Evolutionary conservation across 2,797 vertebrate species (phyloP).

Genomic region (Halcyon chelicuti): DNA sequence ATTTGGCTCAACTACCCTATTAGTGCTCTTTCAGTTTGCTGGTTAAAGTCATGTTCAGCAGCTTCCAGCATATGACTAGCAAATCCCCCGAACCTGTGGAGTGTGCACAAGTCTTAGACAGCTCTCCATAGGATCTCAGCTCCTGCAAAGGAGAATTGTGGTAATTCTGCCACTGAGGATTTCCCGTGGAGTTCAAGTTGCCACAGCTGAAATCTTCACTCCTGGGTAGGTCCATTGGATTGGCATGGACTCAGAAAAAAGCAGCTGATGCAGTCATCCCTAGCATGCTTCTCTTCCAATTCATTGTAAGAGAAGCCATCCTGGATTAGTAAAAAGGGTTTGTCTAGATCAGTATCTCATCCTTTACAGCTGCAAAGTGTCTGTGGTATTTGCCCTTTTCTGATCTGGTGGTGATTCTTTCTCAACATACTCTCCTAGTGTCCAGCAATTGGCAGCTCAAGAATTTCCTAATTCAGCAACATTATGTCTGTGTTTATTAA

Average conservation of each 20-base stretch:
- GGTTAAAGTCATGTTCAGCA: not conserved
- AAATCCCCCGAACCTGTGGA: not conserved
- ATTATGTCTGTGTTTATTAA: not conserved
- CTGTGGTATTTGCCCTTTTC: not conserved
- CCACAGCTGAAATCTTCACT: not conserved
- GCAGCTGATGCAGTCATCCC: not conserved
- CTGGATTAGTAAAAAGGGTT: not conserved
- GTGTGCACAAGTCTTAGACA: not conserved
- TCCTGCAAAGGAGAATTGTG: not conserved
- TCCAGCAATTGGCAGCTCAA: not conserved
- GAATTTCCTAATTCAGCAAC: not conserved
- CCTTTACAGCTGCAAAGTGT: not conserved
- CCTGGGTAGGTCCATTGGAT: not conserved
- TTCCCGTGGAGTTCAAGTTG: not conserved
- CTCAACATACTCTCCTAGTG: not conserved
- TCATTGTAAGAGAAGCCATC: not conserved
- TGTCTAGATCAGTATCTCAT: not conserved
- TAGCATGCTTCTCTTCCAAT: not conserved
- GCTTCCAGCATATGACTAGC: fast-evolving
- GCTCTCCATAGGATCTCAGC: not conserved
- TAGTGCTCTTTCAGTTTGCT: not conserved
- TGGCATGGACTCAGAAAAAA: not conserved
- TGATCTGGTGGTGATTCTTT: not conserved
- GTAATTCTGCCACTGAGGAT: not conserved
- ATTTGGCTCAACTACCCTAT: not conserved